Base-by-base conservation (phyloP, 2,797 vertebrate species). In the Scleropages formosus region DNA sequence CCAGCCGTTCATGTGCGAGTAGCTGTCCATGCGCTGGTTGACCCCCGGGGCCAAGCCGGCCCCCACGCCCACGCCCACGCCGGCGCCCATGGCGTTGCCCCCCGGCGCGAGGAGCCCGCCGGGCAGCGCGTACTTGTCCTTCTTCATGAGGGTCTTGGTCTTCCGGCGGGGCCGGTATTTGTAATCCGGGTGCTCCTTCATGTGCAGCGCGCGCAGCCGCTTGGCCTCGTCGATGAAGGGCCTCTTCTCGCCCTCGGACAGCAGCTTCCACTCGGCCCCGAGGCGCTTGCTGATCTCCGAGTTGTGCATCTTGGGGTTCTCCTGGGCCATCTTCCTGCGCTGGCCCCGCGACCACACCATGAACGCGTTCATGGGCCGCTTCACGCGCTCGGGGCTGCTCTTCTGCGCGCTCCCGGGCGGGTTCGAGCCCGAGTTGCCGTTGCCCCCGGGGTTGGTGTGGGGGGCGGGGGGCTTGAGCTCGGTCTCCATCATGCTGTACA, bases 401-500 rank as follows among this genome's bases (percentile, higher is more conserved):
- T 99, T 99, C 92, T 95, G 95, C 92, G 93, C 95, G 91, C 90
- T 92, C 79, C 91, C 93, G 77, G 93, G 88, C 62, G 92, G 81
- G 88, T 91, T 94, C 70, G 92, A 91, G 88, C 91, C 93, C 70
- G 92, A 90, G 92, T 95, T 94, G 82, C 94, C 95, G 83, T 93
- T 86, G 86, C 91, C 94, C 92, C 94, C 95, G 88, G 96, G 94
- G 88, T 94, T 92, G 84, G 93, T 94, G 89, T 97, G 96, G 80
- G 95, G 92, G 90, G 93, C 95, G 60, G 95, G 95, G 87, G 96
- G 95, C 87, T 98, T 99, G 82, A 99, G 95, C 86, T 98, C 96
- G 88, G 95, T 98, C 88, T 98, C 97, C 96, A 99, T 98, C 97
- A 99, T 98, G 94, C 93, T 99, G 91, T 99, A 99, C 97, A 99